Conservation (phyloP, 2,888 invertebrate genomes). For the Tanypteryx hageni region DNA sequence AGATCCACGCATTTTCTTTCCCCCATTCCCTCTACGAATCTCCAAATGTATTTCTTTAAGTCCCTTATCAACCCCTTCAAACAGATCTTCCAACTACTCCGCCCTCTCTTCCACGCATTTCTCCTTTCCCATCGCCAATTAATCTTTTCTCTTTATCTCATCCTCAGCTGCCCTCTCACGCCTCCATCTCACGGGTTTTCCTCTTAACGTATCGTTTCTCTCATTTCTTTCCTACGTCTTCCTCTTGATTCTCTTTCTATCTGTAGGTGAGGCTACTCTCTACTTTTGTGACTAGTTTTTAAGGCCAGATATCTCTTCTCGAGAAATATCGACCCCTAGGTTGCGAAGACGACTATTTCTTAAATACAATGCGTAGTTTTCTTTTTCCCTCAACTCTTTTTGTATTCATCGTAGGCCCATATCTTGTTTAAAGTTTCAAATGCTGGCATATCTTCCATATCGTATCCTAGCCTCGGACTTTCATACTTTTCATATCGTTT, state of each 20-base stretch:
- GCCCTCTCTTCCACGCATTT: neutral
- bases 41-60: neutral
- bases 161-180: neutral
- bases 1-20: neutral
- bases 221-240: neutral
- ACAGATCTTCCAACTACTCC: neutral
- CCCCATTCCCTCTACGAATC: neutral
- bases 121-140: neutral
- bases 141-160: neutral
- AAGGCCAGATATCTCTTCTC: too few relatives aligned
- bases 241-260: neutral
- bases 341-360: too few relatives aligned
- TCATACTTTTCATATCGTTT: too few relatives aligned
- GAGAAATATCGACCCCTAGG: too few relatives aligned
- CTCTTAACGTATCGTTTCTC: neutral
- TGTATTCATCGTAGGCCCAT: too few relatives aligned
- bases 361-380: too few relatives aligned
- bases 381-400: too few relatives aligned
- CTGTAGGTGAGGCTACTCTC: neutral
- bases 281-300: too few relatives aligned
- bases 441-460: too few relatives aligned
- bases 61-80: constrained; percentile 7
- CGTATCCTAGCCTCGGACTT: too few relatives aligned
- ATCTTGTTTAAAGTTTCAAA: too few relatives aligned
- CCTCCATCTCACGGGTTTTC: neutral